Evolutionary conservation across 1,140 invertebrate species (phyloP), one percentile per base, ranked within the genome.

Genomic region (Drosophila ananassae): DNA sequence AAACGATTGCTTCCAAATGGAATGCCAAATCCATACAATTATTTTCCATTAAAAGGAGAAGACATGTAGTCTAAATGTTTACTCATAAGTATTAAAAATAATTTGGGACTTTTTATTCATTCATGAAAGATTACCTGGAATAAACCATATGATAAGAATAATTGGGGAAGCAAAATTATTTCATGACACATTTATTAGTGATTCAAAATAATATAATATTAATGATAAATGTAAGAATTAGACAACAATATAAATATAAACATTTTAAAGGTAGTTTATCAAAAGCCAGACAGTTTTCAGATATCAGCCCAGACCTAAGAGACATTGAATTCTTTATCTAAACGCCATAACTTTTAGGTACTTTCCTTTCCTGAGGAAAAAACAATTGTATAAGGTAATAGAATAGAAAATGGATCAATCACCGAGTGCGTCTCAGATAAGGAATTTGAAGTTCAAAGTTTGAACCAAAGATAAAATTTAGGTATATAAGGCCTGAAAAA

Each of bases 11-110:
- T 74, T 24, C 28, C 34, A 3, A 75, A 58, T 50, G 55, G 37
- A 25, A 41, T 48, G 39, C 39, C 25, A 2, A 74, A 73, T 64
- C 50, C 24, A 1, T 55, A 54, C 12, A 68, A 50, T 0, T 12
- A 37, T 25, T 79, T 79, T 53, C 72, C 80, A 0, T 48, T 84
- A 2, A 84, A 79, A 13, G 67, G 72, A 12, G 44, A 64, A 58
- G 34, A 73, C 61, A 25, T 55, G n/a, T 74, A 37, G 2, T 9
- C n/a, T 24, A 41, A 25, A 28, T 41, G 25, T 55, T 61, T 55
- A 62, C 50, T 67, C 17, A 47, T 13, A 28, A 41, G 28, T 30
- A 39, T 52, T n/a, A 75, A 58, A 59, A 44, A 47, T 57, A 54
- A n/a, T 32, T 34, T 9, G 30, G 7, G 17, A 59, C 4, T 21